Evolutionary conservation across 2,888 invertebrate genomes (phyloP).

Genomic region (Morinoia aosen): DNA sequence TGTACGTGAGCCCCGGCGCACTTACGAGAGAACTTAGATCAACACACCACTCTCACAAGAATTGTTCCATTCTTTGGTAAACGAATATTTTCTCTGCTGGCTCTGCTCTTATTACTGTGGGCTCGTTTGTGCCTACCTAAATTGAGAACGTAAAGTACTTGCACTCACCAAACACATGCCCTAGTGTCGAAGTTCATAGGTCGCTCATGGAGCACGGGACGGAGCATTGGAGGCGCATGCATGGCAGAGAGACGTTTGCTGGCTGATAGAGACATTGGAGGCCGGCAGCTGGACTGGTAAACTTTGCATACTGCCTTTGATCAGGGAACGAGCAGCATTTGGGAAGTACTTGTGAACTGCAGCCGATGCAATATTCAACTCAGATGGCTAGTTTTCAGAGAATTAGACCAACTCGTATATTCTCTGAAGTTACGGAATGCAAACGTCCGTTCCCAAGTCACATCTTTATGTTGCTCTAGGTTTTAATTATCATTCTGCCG

Average conservation of each 20-base stretch:
- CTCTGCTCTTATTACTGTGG: not conserved
- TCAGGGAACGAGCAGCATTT: conserved; percentile 5
- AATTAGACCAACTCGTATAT: not conserved
- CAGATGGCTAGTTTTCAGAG: not conserved
- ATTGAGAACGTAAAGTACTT: not conserved
- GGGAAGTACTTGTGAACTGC: not conserved
- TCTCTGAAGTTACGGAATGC: not conserved
- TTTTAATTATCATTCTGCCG: no score
- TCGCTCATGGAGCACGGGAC: not conserved
- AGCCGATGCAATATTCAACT: not conserved
- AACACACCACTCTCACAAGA: not conserved
- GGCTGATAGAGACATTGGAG: conserved; percentile 32
- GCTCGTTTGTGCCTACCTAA: not conserved
- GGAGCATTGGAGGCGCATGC: not conserved
- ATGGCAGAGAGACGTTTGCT: conserved; percentile 1
- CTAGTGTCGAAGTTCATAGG: not conserved
- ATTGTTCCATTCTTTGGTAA: not conserved
- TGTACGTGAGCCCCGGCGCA: not conserved
- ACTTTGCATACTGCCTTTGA: conserved; percentile 28
- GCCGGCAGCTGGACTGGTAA: not conserved
- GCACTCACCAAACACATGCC: not conserved
- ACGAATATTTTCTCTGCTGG: not conserved
- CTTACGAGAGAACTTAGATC: not conserved
- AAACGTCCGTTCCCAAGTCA: not conserved
- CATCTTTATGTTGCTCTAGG: not conserved